Evolutionary conservation across 2,888 invertebrate species (phyloP), one percentile per base, ranked within the genome.

Genomic region (Lordiphosa andalusiaca): DNA sequence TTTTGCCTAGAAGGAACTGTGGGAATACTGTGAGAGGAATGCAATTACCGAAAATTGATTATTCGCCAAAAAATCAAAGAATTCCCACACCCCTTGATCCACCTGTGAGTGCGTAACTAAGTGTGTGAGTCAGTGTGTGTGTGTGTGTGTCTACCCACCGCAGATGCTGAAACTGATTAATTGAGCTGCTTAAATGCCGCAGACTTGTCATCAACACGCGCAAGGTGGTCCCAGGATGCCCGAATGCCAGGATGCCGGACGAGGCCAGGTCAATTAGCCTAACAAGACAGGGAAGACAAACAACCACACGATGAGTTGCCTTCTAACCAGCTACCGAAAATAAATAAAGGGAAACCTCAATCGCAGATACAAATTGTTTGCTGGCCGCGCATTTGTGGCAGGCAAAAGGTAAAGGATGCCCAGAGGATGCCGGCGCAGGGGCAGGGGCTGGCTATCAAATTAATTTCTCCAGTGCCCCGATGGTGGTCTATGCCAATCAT

Each of bases 261-360:
- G 44, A 48, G 39, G 58, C 59, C 69, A 80, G 78, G 75, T 86
- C 88, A 87, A 87, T 86, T 87, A 86, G 87, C 85, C 85, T 80
- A 87, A 86, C 88, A 84, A 86, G 86, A 76, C 84, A 84, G 64
- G 47, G 47, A 76, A 77, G 58, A 60, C 67, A 60, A 56, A 56
- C 50, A 55, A 69, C 73, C 70, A 52, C 40, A n/a, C 30, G 25
- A 37, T 37, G 23, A 36, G 13, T 35, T 48, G 35, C 7, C 55
- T 25, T 63, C 62, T 63, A 63, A 66, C 62, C 66, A 40, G 58
- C 66, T 57, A 53, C 54, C 56, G 54, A 50, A 41, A 42, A 35
- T n/a, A 33, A 21, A 39, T 51, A 46, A 52, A 48, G 35, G 39
- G 41, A 55, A 16, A 47, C n/a, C 19, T 7, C 6, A 35, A 21